Evolutionary conservation across 2,797 vertebrate species (phyloP), one percentile per base, ranked within the genome.

Genomic region (Smutsia gigantea): DNA sequence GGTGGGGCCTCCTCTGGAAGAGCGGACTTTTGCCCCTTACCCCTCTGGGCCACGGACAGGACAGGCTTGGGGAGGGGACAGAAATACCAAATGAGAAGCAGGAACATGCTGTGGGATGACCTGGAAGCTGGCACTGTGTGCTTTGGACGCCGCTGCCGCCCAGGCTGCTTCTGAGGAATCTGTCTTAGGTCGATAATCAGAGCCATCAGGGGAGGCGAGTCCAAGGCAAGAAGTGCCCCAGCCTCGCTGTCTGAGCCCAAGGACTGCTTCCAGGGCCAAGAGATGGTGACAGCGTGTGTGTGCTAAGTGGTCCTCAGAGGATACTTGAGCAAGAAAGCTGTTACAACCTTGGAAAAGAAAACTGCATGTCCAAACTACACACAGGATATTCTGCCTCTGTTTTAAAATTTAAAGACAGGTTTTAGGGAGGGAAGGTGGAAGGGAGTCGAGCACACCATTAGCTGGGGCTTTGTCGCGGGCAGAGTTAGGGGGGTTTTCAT

Each of bases 331-430:
- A 7, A 31, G 68, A 31, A 15, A 0, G 7, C 2, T 0, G 3
- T 0, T 2, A 8, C 29, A 0, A 0, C 3, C 1, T 11, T 2
- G 34, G 14, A 12, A 34, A 53, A 17, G 1, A 27, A 17, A 17
- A 53, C 34, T 0, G 0, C 0, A 2, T 0, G 1, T 9, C 0
- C 23, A 0, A 0, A 21, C 5, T 4, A 23, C 3, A 0, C 0
- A 4, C 4, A 0, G 53, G 3, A 1, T 7, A 2, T 4, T 57
- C 34, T 12, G 81, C 34, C 27, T 27, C 25, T 5, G 23, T 6
- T 53, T 25, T 1, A 14, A 29, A 7, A 11, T 21, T 19, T 3
- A 7, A 0, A 12, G 42, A 29, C 14, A 1, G 39, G 18, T 46
- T 3, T 2, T 0, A 18, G 10, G 4, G 19, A 1, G 3, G 13